A percentile compares a stretch with the other conserved stretches of the same genome.
phyloP scores from a whole-genome alignment of 2,888 invertebrate species.

The Hypomecis punctinalis region DNA sequence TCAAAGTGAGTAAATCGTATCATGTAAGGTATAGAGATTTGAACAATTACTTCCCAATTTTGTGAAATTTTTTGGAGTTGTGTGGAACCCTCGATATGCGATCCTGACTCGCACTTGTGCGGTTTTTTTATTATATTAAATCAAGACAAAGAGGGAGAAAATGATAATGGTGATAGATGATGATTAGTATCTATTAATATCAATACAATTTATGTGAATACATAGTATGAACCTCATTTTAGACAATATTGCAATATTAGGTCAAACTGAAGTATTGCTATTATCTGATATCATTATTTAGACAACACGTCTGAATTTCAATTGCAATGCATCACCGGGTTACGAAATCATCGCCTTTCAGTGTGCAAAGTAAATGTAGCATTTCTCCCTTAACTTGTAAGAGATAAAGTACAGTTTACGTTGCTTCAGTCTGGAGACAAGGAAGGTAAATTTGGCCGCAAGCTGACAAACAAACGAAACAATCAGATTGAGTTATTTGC shows the following conservation, averaged over 20 bases:
- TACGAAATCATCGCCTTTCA: constrained; percentile 42
- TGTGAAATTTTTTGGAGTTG: too few relatives aligned
- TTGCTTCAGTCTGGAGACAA: not conserved
- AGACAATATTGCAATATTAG: not conserved
- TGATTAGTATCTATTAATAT: too few relatives aligned
- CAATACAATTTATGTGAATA: too few relatives aligned
- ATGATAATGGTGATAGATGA: too few relatives aligned
- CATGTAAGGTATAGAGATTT: too few relatives aligned
- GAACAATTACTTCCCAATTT: too few relatives aligned
- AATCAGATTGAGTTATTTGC: constrained; percentile 44
- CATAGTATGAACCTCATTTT: too few relatives aligned
- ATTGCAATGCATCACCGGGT: constrained; percentile 38
- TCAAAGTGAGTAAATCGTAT: too few relatives aligned
- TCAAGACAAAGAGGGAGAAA: too few relatives aligned
- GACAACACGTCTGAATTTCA: constrained; percentile 37
- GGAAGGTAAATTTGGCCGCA: constrained; percentile 12
- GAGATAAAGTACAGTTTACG: constrained; percentile 3
- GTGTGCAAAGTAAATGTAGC: constrained; percentile 10
- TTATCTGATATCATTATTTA: constrained; percentile 18
- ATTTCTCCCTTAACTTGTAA: not conserved
- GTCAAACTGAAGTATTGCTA: constrained; percentile 15
- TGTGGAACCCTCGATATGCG: too few relatives aligned
- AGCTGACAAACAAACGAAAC: constrained; percentile 49
- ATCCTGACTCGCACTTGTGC: too few relatives aligned
- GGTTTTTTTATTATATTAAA: too few relatives aligned